phyloP scores from a whole-genome alignment of 2,797 vertebrate genomes.

The Malacoctenus gilli region DNA sequence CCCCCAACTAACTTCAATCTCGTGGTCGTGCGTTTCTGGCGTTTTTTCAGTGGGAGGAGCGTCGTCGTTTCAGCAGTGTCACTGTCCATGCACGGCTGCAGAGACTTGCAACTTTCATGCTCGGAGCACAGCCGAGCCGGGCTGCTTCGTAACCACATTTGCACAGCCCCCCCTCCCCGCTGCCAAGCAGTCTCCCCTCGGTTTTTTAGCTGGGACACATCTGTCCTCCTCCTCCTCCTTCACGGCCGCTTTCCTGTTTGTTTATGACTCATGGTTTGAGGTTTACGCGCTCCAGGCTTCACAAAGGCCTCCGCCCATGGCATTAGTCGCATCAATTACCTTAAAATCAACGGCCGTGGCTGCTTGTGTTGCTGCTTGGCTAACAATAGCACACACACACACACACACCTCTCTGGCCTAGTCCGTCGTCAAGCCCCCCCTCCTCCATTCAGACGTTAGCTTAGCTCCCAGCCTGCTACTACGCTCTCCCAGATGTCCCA shows the following conservation, averaged over 20 bases:
- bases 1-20: too few relatives aligned
- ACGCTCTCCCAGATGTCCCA: rapidly evolving
- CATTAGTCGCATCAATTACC: too few relatives aligned
- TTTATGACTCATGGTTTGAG: too few relatives aligned
- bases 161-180: too few relatives aligned
- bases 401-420: slow-evolving; percentile 60
- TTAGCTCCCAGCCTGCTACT: slow-evolving; percentile 27
- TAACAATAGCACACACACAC: slow-evolving; percentile 69
- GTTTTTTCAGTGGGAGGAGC: neutral
- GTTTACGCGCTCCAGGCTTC: too few relatives aligned
- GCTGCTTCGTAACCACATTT: too few relatives aligned
- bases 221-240: too few relatives aligned
- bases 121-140: too few relatives aligned
- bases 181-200: too few relatives aligned
- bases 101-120: slow-evolving; percentile 8
- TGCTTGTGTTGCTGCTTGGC: slow-evolving; percentile 13
- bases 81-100: neutral
- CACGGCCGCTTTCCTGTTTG: neutral
- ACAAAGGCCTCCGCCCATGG: too few relatives aligned
- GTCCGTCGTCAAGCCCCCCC: slow-evolving; percentile 51
- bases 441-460: slow-evolving; percentile 42
- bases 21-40: neutral
- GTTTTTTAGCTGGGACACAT: too few relatives aligned
- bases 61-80: slow-evolving; percentile 13
- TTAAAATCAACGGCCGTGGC: too few relatives aligned